These are phyloP conservation scores for Nysson spinosus DNA, from an alignment of 2,888 invertebrate species.

Conservation along the genomic window DNA sequence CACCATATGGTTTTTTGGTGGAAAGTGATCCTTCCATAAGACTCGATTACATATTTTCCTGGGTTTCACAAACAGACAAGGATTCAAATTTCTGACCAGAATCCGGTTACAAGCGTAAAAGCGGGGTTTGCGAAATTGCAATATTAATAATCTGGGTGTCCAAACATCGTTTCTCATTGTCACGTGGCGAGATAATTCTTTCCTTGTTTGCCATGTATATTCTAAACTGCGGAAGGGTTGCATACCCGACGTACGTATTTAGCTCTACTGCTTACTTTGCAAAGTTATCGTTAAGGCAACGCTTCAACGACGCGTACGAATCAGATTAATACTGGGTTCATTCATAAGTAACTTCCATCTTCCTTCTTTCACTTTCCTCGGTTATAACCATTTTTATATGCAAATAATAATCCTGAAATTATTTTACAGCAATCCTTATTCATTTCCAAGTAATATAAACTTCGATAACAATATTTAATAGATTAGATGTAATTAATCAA, in stretches of 20 bases:
- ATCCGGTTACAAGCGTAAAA: slow-evolving; percentile 31
- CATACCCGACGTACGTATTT: neutral
- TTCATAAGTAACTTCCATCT: too few species aligned
- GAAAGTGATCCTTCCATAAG: slow-evolving; percentile 22
- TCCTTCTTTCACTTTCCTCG: too few species aligned
- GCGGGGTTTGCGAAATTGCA: slow-evolving; percentile 36
- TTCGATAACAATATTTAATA: too few species aligned
- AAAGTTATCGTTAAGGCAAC: slow-evolving; percentile 18
- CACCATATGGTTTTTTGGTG: too few species aligned
- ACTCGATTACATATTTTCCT: slow-evolving; percentile 37
- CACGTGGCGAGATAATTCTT: slow-evolving; percentile 26
- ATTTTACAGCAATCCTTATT: too few species aligned
- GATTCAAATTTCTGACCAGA: slow-evolving; percentile 28
- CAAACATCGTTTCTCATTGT: slow-evolving; percentile 41
- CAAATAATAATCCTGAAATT: too few species aligned
- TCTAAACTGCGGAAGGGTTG: slow-evolving; percentile 19
- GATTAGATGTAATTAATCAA: too few species aligned
- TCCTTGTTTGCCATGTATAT: neutral
- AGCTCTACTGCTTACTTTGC: slow-evolving; percentile 15
- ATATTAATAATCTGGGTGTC: slow-evolving; percentile 30
- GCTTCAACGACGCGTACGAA: neutral
- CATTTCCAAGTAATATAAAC: too few species aligned
- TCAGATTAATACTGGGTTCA: too few species aligned
- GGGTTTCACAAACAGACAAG: slow-evolving; percentile 27
- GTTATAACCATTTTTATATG: too few species aligned